phyloP scores from a whole-genome alignment of 2,113 vertebrate species.

The Chloroceryle aenea region DNA sequence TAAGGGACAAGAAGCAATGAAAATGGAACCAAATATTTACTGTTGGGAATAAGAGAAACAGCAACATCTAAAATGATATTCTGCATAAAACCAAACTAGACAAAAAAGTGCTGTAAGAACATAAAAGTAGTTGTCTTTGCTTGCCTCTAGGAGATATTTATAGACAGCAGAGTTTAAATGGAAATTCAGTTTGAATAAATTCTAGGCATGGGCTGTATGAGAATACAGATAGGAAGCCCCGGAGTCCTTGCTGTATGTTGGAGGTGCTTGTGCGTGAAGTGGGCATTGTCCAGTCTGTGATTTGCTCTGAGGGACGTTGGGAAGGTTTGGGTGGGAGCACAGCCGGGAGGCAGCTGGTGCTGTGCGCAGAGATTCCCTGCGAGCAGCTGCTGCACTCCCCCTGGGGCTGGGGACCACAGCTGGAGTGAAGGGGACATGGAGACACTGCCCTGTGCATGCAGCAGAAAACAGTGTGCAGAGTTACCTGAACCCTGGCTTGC shows the following conservation, averaged over 20 bases:
- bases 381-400: rapidly evolving
- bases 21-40: slow-evolving; percentile 56
- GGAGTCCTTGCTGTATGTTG: not conserved
- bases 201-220: not conserved
- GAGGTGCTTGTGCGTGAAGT: not conserved
- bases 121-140: not conserved
- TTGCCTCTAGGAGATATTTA: not conserved
- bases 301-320: not conserved
- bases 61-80: not conserved
- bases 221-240: not conserved
- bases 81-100: not conserved
- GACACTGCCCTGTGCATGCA: not conserved
- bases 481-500: not conserved
- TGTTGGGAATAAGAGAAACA: slow-evolving; percentile 32
- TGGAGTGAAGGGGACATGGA: not conserved
- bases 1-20: slow-evolving; percentile 15
- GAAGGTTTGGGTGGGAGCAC: not conserved
- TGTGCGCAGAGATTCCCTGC: rapidly evolving
- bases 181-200: not conserved
- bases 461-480: rapidly evolving
- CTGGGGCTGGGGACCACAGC: not conserved
- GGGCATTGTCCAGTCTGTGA: not conserved
- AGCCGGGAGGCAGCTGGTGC: not conserved
- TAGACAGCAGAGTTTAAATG: not conserved
- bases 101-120: not conserved